Percentiles rank a stretch among this genome's conserved stretches.
Conservation (phyloP, 2,113 vertebrate species). For the Phalacrocorax carbo region DNA sequence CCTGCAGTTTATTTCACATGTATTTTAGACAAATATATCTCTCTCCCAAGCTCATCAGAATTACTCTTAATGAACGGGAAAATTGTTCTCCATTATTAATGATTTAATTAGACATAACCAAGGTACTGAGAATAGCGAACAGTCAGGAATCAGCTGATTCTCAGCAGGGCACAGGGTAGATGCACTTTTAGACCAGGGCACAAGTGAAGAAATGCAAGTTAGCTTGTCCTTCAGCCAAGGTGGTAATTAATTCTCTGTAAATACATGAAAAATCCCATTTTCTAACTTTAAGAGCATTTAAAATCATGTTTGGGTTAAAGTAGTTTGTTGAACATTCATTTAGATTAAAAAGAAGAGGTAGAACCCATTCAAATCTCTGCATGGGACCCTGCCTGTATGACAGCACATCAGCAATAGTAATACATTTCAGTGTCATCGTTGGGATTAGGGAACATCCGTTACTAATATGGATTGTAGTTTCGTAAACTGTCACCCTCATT, state of each 20-base stretch:
- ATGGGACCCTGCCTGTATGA: background rate
- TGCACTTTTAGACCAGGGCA: background rate
- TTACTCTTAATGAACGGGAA: background rate
- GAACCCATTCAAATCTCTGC: background rate
- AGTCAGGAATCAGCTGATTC: background rate
- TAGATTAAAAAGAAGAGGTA: background rate
- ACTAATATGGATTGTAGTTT: background rate
- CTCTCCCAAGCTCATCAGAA: background rate
- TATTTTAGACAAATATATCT: background rate
- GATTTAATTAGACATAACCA: background rate
- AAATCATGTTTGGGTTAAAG: background rate
- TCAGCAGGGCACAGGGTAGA: background rate
- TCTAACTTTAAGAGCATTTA: background rate
- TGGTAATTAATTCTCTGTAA: background rate
- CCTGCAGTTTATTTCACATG: background rate
- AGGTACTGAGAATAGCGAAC: background rate
- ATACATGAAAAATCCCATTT: background rate
- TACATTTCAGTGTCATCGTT: background rate
- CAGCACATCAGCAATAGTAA: background rate
- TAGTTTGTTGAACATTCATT: background rate
- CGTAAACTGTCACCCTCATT: background rate
- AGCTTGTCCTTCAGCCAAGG: background rate
- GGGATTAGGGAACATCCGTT: background rate
- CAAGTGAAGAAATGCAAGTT: background rate
- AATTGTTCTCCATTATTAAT: background rate